Conservation (phyloP, 1,140 invertebrate species). For the Leptopilina boulardi region DNA sequence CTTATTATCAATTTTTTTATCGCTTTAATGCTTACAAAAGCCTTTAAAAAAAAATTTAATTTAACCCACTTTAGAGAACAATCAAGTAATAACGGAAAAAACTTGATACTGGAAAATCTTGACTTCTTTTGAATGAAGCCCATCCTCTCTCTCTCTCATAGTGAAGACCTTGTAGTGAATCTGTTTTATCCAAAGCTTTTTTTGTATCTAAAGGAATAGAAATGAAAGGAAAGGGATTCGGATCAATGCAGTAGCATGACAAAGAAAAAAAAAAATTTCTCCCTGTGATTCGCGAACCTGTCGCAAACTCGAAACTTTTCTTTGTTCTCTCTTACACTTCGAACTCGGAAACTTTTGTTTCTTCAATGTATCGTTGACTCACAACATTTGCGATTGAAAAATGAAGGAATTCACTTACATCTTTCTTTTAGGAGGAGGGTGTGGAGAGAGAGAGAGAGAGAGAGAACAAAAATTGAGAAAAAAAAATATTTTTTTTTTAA, state of each 20-base stretch:
- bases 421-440: background rate
- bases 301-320: slow-evolving; percentile 14
- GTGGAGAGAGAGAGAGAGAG: too few species aligned
- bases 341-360: slow-evolving; percentile 1
- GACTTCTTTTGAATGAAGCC: background rate
- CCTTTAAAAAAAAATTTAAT: background rate
- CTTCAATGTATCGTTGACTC: slow-evolving; percentile 4
- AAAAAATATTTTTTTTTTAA: too few species aligned
- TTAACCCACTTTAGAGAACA: background rate
- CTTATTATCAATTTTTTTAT: too few species aligned
- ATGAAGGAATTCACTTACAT: background rate
- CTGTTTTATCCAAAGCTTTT: background rate
- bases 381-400: slow-evolving; percentile 17
- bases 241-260: background rate
- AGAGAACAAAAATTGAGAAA: too few species aligned
- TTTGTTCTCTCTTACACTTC: background rate
- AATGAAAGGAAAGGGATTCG: background rate
- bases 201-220: background rate
- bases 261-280: slow-evolving; percentile 2
- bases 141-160: background rate
- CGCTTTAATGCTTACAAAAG: too few species aligned
- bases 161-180: background rate
- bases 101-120: background rate
- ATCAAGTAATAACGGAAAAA: background rate
- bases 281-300: background rate